Percentiles rank a stretch among this genome's conserved stretches.
Conservation (phyloP, 2,888 invertebrate species). For the Phorcus lineatus region DNA sequence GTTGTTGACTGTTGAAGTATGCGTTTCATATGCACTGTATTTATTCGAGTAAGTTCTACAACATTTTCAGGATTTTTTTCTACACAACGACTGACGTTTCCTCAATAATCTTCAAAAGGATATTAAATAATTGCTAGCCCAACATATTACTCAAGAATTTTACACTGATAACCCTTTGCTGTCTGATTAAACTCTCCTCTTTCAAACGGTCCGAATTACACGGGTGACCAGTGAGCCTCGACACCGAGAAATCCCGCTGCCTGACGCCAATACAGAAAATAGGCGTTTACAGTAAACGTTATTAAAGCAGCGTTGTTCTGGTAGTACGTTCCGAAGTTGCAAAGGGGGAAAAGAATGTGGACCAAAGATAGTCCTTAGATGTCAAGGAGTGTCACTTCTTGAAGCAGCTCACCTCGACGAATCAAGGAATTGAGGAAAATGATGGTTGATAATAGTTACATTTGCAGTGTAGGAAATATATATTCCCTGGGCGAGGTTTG, state of each 20-base stretch:
- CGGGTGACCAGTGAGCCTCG: neutral
- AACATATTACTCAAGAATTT: no score
- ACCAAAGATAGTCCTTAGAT: neutral
- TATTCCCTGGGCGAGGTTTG: no score
- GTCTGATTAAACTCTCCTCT: neutral
- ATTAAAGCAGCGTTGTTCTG: neutral
- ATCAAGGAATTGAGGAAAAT: neutral
- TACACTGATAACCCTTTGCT: neutral
- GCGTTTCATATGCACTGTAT: no score
- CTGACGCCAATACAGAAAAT: neutral
- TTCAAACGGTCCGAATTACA: neutral
- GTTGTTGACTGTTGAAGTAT: no score
- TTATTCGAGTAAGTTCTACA: no score
- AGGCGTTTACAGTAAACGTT: slow-evolving; percentile 11
- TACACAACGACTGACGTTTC: no score
- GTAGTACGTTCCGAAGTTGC: neutral
- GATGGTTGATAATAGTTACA: neutral
- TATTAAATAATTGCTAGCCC: no score
- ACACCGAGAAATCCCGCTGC: neutral
- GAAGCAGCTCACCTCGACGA: neutral
- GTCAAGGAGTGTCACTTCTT: neutral
- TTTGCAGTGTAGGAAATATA: no score
- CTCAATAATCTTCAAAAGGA: no score
- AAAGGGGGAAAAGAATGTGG: neutral
- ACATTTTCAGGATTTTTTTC: no score